Base-by-base conservation (phyloP, 2,113 vertebrate species). In the Benitochromis conjunctus region DNA sequence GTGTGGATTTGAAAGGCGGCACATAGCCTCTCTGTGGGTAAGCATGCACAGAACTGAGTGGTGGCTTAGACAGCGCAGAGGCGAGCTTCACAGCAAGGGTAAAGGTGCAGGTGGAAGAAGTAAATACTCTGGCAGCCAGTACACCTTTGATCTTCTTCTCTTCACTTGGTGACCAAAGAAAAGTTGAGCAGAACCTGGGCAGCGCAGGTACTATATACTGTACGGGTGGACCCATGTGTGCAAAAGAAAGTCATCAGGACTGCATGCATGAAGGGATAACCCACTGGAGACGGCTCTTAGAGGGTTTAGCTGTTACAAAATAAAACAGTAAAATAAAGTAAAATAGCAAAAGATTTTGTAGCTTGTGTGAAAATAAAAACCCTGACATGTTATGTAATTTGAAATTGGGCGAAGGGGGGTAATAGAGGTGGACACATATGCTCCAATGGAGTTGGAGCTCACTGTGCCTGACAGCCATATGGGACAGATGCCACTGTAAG, bases 401-500 rank as follows among this genome's bases (percentile, higher is more conserved):
- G 77, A 92, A 93, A 92, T 51, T 19, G 29, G 29, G 26, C 1
- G 13, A 12, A 11, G 24, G 34, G 2, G 31, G 43, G 51, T 60
- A 89, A 2, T 60, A 31, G 87, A 64, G 78, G 66, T 76, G 76
- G 86, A 89, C 82, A 81, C 92, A 91, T 86, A 86, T 91, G 91
- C 78, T 91, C 24, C 56, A 55, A 31, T 92, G 79, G 82, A 88
- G 79, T 60, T 54, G n/a, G 79, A 84, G 78, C 86, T 80, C 29
- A n/a, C 71, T 60, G 80, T 78, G 80, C 78, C 80, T 81, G 80
- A 77, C 60, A 26, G 83, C 79, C 90, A 91, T 86, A 89, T 88
- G 90, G 87, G 81, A 90, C 82, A 88, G 90, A 92, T 89, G 90
- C 81, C 18, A 83, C 85, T 74, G 60, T 46, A 80, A 74, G 16